These are phyloP conservation scores for Shargacucullia verbasci DNA, from an alignment of 2,888 invertebrate genomes.

Conservation along the genomic window DNA sequence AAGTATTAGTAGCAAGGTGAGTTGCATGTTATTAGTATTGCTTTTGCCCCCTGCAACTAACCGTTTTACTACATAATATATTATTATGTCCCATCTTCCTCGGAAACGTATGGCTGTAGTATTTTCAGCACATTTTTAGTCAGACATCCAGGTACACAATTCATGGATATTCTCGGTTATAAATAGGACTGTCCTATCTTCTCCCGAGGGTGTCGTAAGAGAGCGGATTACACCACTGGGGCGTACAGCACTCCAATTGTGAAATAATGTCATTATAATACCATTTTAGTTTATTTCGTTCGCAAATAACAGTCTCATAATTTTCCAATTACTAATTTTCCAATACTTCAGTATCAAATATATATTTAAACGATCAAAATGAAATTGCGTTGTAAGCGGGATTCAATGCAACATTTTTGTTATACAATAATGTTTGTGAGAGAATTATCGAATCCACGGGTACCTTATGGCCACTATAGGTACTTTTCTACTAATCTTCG, in stretches of 20 bases:
- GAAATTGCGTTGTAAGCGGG: no score
- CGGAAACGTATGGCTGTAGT: no score
- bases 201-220: slow-evolving; percentile 34
- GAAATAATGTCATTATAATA: slow-evolving; percentile 33
- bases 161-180: slow-evolving; percentile 30
- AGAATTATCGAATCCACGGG: no score
- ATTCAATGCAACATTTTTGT: no score
- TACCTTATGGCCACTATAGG: no score
- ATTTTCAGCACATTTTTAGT: slow-evolving; percentile 2
- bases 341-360: slow-evolving; percentile 18
- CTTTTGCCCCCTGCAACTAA: no score
- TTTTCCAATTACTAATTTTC: slow-evolving; percentile 13
- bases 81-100: no score
- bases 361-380: background rate
- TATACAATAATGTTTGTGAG: no score
- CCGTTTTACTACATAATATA: no score
- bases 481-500: no score
- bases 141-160: slow-evolving; percentile 30
- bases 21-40: no score
- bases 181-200: slow-evolving; percentile 41
- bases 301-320: slow-evolving; percentile 11
- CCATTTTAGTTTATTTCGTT: slow-evolving; percentile 25
- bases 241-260: slow-evolving; percentile 34
- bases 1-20: no score
- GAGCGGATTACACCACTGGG: slow-evolving; percentile 26